Evolutionary conservation across 2,113 vertebrate species (phyloP).

Genomic region (Genyomyrus donnyi): DNA sequence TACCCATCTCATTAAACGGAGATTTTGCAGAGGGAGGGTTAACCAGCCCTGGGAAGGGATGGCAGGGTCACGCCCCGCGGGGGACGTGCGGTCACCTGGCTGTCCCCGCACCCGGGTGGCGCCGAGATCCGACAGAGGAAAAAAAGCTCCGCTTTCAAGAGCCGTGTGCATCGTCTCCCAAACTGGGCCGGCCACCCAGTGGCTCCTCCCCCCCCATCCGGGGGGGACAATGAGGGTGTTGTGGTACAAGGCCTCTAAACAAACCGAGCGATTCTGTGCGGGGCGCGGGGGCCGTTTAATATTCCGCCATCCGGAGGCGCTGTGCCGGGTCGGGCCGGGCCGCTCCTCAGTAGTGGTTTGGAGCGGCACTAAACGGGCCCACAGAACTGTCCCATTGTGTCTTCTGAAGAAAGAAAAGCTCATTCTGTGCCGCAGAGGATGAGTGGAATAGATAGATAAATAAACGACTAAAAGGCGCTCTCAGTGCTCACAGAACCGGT

Average conservation of each 20-base stretch:
- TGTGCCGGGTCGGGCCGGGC: background rate
- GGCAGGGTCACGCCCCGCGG: background rate
- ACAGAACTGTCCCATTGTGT: background rate
- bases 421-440: background rate
- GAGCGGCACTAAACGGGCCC: constrained; percentile 7
- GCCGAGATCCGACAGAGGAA: background rate
- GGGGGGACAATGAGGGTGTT: background rate
- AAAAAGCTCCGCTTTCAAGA: background rate
- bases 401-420: background rate
- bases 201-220: background rate
- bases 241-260: background rate
- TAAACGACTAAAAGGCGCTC: background rate
- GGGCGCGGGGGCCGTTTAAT: background rate
- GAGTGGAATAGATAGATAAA: constrained; percentile 1
- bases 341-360: background rate
- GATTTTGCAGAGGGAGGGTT: background rate
- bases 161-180: background rate
- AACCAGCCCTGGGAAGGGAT: background rate
- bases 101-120: background rate
- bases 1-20: background rate
- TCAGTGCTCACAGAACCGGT: background rate
- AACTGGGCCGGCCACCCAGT: background rate
- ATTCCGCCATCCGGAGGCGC: background rate
- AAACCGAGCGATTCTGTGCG: background rate
- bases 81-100: background rate